Evolutionary conservation across 92 coral and sea anemone species (phyloP).

Genomic region (Siderastrea siderea): DNA sequence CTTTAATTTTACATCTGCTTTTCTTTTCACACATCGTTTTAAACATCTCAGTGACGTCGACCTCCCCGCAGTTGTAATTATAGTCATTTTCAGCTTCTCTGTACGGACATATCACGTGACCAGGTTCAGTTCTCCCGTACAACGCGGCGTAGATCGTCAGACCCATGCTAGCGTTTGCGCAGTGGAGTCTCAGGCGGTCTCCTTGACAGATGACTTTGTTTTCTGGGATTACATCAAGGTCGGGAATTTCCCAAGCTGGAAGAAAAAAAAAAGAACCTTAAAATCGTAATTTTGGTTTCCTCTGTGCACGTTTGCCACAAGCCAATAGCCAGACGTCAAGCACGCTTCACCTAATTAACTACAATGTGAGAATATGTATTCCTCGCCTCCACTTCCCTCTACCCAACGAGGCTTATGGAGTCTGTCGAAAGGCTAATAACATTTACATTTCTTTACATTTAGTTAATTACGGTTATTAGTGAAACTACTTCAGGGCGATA

Average conservation of each 20-base stretch:
- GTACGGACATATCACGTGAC: constrained; percentile 77
- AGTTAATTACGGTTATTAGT: too few relatives aligned
- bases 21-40: constrained; percentile 54
- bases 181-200: constrained; percentile 51
- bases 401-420: too few relatives aligned
- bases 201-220: constrained; percentile 73
- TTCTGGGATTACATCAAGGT: constrained; percentile 4
- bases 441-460: too few relatives aligned
- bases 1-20: constrained; percentile 58
- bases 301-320: too few relatives aligned
- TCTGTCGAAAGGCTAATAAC: too few relatives aligned
- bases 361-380: too few relatives aligned
- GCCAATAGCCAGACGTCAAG: too few relatives aligned
- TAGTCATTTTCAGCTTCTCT: constrained; percentile 31
- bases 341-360: too few relatives aligned
- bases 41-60: constrained; percentile 46
- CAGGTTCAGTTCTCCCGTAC: constrained; percentile 80
- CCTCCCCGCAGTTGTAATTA: constrained; percentile 55
- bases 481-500: too few relatives aligned
- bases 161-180: constrained; percentile 77
- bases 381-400: too few relatives aligned
- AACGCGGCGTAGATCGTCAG: constrained; percentile 69
- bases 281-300: too few relatives aligned
- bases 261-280: not conserved
- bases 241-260: constrained; percentile 6